Conservation (phyloP, 2,113 vertebrate species). For the Poeciliopsis turrubarensis region DNA sequence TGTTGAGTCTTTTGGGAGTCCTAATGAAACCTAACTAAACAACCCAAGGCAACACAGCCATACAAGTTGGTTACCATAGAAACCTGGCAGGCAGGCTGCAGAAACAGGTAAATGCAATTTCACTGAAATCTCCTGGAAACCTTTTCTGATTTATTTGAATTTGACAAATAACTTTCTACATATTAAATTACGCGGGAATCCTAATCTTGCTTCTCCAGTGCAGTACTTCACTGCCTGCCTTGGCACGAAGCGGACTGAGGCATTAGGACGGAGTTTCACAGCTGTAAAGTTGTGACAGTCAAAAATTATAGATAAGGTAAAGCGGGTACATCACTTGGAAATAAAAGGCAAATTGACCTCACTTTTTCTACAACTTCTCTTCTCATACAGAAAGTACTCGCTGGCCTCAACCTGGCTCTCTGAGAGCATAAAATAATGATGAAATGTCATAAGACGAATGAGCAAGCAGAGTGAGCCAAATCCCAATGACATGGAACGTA, state of each 20-base stretch:
- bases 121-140: not conserved
- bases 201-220: too few relatives aligned
- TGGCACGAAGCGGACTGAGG: not conserved
- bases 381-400: conserved; percentile 1
- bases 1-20: not conserved
- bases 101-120: not conserved
- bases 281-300: not conserved
- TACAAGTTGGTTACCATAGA: too few relatives aligned
- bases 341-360: conserved; percentile 31
- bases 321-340: too few relatives aligned
- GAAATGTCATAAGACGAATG: conserved; percentile 27
- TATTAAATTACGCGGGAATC: too few relatives aligned
- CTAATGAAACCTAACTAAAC: too few relatives aligned
- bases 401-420: conserved; percentile 26
- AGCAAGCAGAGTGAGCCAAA: conserved; percentile 48
- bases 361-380: conserved; percentile 1
- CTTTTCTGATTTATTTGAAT: not conserved
- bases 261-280: not conserved
- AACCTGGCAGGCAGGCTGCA: too few relatives aligned
- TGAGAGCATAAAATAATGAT: conserved; percentile 40
- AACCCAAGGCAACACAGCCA: too few relatives aligned
- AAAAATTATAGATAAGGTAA: too few relatives aligned
- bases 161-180: not conserved
- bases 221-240: too few relatives aligned
- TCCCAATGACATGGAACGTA: conserved; percentile 55